Evolutionary conservation across 2,797 vertebrate species (phyloP).

Genomic region (Mus spretus): DNA sequence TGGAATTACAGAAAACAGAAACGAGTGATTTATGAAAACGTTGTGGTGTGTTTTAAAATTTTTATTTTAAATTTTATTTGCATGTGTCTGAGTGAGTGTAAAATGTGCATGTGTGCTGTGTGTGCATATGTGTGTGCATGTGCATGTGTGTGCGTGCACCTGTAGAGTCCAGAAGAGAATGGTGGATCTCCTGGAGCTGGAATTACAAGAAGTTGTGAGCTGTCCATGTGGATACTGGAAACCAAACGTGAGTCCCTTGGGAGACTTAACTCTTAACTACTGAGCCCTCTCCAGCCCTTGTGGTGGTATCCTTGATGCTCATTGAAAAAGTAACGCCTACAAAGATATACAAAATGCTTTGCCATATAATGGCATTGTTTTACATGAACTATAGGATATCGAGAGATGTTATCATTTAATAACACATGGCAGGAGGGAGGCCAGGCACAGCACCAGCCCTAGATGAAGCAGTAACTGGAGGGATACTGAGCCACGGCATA

Average conservation of each 20-base stretch:
- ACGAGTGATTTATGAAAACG: neutral
- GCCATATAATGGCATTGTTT: neutral
- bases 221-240: neutral
- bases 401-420: neutral
- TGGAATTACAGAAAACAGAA: conserved; percentile 16
- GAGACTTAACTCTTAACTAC: neutral
- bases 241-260: neutral
- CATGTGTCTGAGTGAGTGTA: neutral
- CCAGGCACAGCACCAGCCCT: neutral
- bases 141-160: neutral
- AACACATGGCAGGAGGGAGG: neutral
- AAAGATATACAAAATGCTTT: neutral
- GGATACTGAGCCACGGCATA: neutral
- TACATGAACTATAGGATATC: neutral
- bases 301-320: neutral
- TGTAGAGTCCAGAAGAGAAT: neutral
- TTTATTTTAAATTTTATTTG: neutral
- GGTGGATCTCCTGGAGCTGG: neutral
- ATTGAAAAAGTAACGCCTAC: neutral
- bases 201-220: neutral
- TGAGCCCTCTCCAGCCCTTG: neutral
- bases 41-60: neutral
- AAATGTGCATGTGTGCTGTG: neutral
- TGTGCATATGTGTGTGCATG: neutral
- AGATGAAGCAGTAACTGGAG: neutral